A percentile compares a stretch with the other conserved stretches of the same genome.
These are phyloP conservation scores for Gallinago undulata DNA, from an alignment of 2,113 vertebrate genomes.

Conservation along the genomic window DNA sequence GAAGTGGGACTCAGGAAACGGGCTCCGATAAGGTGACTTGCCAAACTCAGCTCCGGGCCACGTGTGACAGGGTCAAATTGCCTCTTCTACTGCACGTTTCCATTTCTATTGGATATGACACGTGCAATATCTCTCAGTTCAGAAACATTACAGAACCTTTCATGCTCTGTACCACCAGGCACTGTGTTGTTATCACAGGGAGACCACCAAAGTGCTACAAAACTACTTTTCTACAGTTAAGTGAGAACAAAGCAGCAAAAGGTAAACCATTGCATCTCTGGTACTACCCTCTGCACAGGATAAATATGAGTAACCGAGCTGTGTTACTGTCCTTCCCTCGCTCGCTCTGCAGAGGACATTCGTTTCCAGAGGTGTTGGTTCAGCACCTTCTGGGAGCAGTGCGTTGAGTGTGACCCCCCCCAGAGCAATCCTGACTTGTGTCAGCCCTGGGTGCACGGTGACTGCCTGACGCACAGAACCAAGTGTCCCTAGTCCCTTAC, in stretches of 20 bases:
- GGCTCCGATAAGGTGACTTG: background rate
- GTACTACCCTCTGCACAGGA: background rate
- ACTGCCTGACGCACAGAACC: rapidly evolving
- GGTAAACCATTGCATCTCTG: background rate
- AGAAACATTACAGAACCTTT: background rate
- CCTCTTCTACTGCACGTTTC: rapidly evolving
- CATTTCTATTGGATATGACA: background rate
- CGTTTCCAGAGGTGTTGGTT: background rate
- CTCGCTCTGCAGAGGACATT: background rate
- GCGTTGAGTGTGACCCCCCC: rapidly evolving
- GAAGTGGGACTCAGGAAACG: background rate
- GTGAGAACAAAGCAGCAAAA: background rate
- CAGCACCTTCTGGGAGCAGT: background rate
- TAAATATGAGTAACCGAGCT: background rate
- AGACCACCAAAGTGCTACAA: background rate
- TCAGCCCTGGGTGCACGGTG: background rate
- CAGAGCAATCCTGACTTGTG: background rate
- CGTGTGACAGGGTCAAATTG: rapidly evolving
- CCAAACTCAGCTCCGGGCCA: background rate
- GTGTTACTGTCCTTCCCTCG: background rate
- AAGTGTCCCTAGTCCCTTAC: background rate
- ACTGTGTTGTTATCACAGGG: background rate
- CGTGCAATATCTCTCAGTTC: background rate
- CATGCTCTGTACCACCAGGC: background rate
- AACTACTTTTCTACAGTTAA: background rate